phyloP scores from a whole-genome alignment of 2,113 vertebrate genomes.

The Dromas ardeola region DNA sequence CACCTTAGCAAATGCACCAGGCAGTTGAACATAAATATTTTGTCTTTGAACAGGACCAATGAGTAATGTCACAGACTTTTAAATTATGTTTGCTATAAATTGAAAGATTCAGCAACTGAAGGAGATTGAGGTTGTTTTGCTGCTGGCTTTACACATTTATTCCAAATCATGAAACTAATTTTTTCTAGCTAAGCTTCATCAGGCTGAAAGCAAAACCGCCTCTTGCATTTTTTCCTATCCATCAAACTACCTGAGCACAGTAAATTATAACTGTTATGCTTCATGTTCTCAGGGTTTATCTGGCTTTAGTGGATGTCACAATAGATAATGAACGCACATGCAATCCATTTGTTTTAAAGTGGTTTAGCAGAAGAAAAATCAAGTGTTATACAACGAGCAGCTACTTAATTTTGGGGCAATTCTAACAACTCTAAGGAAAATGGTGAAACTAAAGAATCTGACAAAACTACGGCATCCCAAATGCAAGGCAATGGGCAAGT shows the following conservation, averaged over 20 bases:
- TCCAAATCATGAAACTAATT: background rate
- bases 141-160: background rate
- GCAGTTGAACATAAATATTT: background rate
- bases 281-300: background rate
- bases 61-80: background rate
- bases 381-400: background rate
- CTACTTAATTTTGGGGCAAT: background rate
- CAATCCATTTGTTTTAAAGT: background rate
- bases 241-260: background rate
- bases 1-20: background rate
- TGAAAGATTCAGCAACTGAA: background rate
- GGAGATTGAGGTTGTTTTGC: accelerated
- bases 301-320: background rate
- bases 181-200: background rate
- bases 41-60: background rate
- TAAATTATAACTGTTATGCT: background rate
- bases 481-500: background rate
- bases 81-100: background rate
- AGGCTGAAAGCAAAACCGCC: background rate
- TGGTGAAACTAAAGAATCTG: background rate
- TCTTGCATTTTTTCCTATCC: background rate
- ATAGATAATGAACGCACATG: background rate
- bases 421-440: background rate
- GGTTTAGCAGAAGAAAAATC: background rate
- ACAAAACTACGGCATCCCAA: background rate